Evolutionary conservation across 2,797 vertebrate genomes (phyloP), one percentile per base, ranked within the genome.

Genomic region (Salmo trutta): DNA sequence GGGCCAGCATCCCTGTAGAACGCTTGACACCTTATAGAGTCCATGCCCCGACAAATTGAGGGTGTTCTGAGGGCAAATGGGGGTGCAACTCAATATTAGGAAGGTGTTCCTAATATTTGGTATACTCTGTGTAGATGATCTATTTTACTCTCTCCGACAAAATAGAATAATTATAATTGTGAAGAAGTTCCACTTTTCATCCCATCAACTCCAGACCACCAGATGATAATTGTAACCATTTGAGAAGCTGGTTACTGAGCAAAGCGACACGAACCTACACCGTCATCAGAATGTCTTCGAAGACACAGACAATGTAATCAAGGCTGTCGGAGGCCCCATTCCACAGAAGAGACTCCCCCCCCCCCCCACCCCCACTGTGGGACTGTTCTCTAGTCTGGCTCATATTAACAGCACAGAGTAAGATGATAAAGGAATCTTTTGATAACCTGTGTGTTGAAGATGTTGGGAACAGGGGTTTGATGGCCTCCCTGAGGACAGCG

Each of bases 341-440:
- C 80, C 82, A 83, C 81, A 82, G 64, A 76, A 53, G 0, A 87
- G 84, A 86, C 81, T 65, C 41, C 74, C 79, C 83, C n/a, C n/a
- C n/a, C n/a, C n/a, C n/a, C n/a, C n/a, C n/a, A n/a, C 74, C 79
- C 83, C 79, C 82, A 74, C 81, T 67, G 79, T 78, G 88, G 86
- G 83, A 88, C 87, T 72, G 74, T 82, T 84, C 69, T 81, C 70
- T 72, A 82, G 84, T 78, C 74, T 80, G 79, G 70, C 76, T 86
- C 73, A 77, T 82, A 80, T 86, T 91, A 85, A 82, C 83, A 79
- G 51, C 75, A 56, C 79, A 75, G 82, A 86, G 82, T 83, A 85
- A 84, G 83, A 73, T 75, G 83, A 91, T 91, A 86, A 87, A 83
- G 73, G 66, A 78, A 76, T 84, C 86, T 88, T 88, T 80, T 89